These are phyloP conservation scores for Rhimphoctona megacephalus DNA, from an alignment of 2,888 invertebrate genomes.

Conservation along the genomic window DNA sequence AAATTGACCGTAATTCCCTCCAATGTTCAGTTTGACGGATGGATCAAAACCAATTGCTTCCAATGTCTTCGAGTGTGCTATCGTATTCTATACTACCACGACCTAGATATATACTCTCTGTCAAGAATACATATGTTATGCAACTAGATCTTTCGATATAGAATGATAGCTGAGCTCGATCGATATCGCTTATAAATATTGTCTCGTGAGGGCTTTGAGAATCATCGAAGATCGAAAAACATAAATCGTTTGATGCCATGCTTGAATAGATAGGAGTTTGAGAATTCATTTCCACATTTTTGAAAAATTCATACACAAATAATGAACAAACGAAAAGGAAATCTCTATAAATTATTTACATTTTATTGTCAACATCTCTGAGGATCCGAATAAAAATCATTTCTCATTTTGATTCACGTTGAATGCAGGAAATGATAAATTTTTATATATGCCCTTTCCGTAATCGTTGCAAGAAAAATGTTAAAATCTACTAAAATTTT, in stretches of 20 bases:
- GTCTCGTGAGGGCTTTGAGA: not conserved
- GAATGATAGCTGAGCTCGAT: slow-evolving; percentile 39
- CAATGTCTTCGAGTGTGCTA: slow-evolving; percentile 39
- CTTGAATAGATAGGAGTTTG: too few species aligned
- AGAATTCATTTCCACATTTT: too few species aligned
- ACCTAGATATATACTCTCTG: slow-evolving; percentile 30
- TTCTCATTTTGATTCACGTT: too few species aligned
- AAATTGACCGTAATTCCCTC: slow-evolving; percentile 84
- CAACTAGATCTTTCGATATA: slow-evolving; percentile 24
- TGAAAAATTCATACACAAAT: too few species aligned
- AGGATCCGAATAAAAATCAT: too few species aligned
- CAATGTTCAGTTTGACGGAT: slow-evolving; percentile 83
- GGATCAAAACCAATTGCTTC: slow-evolving; percentile 83
- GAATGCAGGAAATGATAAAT: too few species aligned
- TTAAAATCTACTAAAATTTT: too few species aligned
- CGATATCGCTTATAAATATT: slow-evolving; percentile 21
- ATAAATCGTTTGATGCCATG: not conserved
- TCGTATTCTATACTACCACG: slow-evolving; percentile 25
- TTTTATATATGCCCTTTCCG: too few species aligned
- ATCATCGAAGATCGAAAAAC: not conserved
- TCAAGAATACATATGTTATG: slow-evolving; percentile 27
- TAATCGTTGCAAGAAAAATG: too few species aligned
- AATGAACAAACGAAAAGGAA: too few species aligned
- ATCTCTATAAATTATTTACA: too few species aligned
- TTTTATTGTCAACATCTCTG: too few species aligned